Percentiles rank a stretch among this genome's conserved stretches.
These are phyloP conservation scores for Masnerella sp. DNA, from an alignment of 2,888 invertebrate genomes.

Conservation along the genomic window DNA sequence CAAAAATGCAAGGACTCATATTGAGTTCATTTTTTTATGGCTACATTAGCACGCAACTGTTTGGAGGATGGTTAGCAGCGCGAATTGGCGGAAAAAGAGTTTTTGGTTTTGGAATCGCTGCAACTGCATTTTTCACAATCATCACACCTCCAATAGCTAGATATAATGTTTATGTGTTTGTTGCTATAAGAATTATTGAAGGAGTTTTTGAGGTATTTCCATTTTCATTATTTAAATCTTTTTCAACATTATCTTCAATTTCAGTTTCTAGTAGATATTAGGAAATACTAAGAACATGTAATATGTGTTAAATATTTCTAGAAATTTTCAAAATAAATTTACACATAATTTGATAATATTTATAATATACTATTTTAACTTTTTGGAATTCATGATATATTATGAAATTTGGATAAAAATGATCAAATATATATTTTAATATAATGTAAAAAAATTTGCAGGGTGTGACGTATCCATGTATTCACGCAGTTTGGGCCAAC, in stretches of 20 bases:
- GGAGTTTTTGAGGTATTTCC: slow-evolving; percentile 89
- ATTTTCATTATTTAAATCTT: slow-evolving; percentile 15
- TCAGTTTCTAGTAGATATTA: too few relatives aligned
- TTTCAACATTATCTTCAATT: too few relatives aligned
- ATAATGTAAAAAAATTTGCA: too few relatives aligned
- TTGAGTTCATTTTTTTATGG: slow-evolving; percentile 94
- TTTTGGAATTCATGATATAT: too few relatives aligned
- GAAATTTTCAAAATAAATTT: too few relatives aligned
- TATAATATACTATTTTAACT: too few relatives aligned
- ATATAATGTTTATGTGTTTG: slow-evolving; percentile 83
- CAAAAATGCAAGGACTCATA: slow-evolving; percentile 86
- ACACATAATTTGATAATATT: too few relatives aligned
- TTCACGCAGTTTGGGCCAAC: slow-evolving; percentile 90
- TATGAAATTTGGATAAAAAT: too few relatives aligned
- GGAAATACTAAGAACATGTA: too few relatives aligned
- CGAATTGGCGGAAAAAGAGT: slow-evolving; percentile 91
- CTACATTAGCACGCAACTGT: slow-evolving; percentile 89
- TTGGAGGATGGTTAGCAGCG: slow-evolving; percentile 90
- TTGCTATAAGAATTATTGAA: slow-evolving; percentile 86
- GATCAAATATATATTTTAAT: too few relatives aligned
- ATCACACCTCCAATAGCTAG: slow-evolving; percentile 88
- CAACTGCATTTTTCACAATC: slow-evolving; percentile 88
- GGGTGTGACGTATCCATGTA: slow-evolving; percentile 88
- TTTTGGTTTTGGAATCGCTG: slow-evolving; percentile 87
- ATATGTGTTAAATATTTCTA: too few relatives aligned